Evolutionary conservation across 2,888 invertebrate species (phyloP), one percentile per base, ranked within the genome.

Genomic region (Volucella inanis): DNA sequence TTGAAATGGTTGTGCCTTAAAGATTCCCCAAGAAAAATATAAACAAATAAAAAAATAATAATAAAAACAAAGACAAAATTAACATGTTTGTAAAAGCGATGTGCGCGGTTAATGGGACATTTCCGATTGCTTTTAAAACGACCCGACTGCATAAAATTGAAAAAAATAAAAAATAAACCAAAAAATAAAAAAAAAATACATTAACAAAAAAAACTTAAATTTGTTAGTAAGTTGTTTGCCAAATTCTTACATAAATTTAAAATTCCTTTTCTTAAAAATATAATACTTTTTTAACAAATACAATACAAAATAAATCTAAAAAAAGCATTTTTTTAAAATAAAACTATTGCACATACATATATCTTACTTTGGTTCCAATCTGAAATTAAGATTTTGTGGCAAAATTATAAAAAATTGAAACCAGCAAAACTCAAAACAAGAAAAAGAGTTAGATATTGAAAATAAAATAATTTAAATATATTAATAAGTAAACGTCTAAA

Each of bases 1-100:
- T 31, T 64, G 39, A 65, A 67, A 79, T 79, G 79, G 79, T 72
- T 79, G 79, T 79, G 79, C 79, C 79, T 79, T 79, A 79, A 79
- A 72, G 67, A 79, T 52, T 67, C 38, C 79, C 72, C 72, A 65
- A 59, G 10, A 57, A 57, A 57, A 14, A 64, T n/a, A 65, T 49
- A 49, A 54, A 41, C 54, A 18, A 50, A 55, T 41, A 18, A 68
- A 67, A 52, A 61, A 8, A 15, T 43, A 82, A 82, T 54, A 65
- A 59, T 87, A 43, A 72, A 75, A 49, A 55, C 1, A 47, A 18
- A 55, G 14, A 18, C 3, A n/a, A 9, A 15, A 38, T 52, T 6
- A 64, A n/a, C 47, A 38, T 54, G 38, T 18, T 62, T 68, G 45
- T 15, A 50, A 38, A 52, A 57, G 64, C 72, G 65, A 72, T 67